Conservation (phyloP, 2,888 invertebrate genomes). For the Drosophila antonietae region DNA sequence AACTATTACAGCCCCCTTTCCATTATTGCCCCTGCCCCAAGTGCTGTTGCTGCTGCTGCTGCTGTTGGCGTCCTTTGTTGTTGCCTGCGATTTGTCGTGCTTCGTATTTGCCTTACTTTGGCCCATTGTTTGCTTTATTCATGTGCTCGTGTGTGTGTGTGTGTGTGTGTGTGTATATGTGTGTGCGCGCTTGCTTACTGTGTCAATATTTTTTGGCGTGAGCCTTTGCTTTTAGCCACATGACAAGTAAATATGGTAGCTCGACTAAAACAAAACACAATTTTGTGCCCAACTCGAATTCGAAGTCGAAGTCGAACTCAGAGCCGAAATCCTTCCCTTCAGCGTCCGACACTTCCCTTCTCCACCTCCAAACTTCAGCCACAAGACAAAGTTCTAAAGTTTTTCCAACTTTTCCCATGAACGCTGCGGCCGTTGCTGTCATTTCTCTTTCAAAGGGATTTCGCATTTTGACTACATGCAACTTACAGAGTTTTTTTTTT, state of each 20-base stretch:
- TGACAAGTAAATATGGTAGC: conserved; percentile 74
- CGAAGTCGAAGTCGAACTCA: not conserved
- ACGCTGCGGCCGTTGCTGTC: not conserved
- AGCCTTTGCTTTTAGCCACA: conserved; percentile 77
- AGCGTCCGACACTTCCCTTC: not conserved
- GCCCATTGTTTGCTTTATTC: conserved; percentile 68
- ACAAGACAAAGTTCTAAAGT: conserved; percentile 43
- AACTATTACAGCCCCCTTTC: conserved; percentile 61
- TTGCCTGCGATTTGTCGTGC: conserved; percentile 45
- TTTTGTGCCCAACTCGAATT: conserved; percentile 48
- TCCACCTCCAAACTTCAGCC: not conserved
- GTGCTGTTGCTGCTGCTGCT: not conserved
- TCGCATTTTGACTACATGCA: not conserved
- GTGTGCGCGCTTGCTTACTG: conserved; percentile 57
- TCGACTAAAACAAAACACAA: conserved; percentile 57
- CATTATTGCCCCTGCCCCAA: conserved; percentile 7
- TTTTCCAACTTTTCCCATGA: conserved; percentile 28
- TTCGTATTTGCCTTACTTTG: conserved; percentile 57
- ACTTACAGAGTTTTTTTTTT: not conserved
- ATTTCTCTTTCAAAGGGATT: not conserved
- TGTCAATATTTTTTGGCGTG: conserved; percentile 79
- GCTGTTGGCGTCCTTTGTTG: conserved; percentile 10
- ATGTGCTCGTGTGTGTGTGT: conserved; percentile 20
- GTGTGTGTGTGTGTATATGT: conserved; percentile 1
- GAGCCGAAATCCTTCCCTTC: not conserved